These are phyloP conservation scores for Eudyptes chrysolophus DNA, from an alignment of 2,113 vertebrate genomes.

Conservation along the genomic window DNA sequence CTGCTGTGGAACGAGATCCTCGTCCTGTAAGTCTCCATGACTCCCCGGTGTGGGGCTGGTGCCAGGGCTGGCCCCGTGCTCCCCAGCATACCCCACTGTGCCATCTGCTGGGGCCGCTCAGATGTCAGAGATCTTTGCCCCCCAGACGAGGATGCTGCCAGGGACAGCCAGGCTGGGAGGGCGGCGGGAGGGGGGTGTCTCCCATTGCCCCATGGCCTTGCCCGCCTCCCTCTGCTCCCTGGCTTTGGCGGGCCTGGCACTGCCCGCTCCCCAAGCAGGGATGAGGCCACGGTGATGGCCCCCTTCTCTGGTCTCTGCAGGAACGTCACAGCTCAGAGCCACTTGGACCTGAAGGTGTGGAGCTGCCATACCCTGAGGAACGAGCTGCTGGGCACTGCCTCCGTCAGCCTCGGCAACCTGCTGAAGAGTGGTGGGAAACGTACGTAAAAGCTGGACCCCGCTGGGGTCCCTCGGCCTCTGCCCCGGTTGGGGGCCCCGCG, in stretches of 20 bases:
- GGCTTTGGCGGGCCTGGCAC: background rate
- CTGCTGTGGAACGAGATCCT: slow-evolving; percentile 95
- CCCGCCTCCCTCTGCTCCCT: background rate
- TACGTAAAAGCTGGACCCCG: slow-evolving; percentile 11
- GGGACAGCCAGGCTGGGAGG: background rate
- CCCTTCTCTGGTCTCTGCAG: slow-evolving; percentile 56
- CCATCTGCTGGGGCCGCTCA: rapidly evolving
- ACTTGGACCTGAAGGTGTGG: slow-evolving; percentile 93
- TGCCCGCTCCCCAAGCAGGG: rapidly evolving
- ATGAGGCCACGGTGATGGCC: rapidly evolving
- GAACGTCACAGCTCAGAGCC: slow-evolving; percentile 92
- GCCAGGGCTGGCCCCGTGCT: rapidly evolving
- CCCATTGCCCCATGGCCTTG: rapidly evolving
- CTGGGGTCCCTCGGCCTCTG: rapidly evolving
- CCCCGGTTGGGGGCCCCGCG: too few species aligned
- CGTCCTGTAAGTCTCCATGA: slow-evolving; percentile 75
- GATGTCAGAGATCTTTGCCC: background rate
- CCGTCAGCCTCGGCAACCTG: slow-evolving; percentile 85
- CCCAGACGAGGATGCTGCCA: rapidly evolving
- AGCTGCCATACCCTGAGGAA: slow-evolving; percentile 93
- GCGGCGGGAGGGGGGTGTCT: background rate
- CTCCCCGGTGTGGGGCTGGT: background rate
- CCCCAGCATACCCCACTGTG: rapidly evolving
- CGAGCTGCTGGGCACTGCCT: slow-evolving; percentile 89
- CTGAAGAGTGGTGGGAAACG: slow-evolving; percentile 86